Evolutionary conservation across 2,113 vertebrate genomes (phyloP).

Genomic region (Phalacrocorax brasilianus): DNA sequence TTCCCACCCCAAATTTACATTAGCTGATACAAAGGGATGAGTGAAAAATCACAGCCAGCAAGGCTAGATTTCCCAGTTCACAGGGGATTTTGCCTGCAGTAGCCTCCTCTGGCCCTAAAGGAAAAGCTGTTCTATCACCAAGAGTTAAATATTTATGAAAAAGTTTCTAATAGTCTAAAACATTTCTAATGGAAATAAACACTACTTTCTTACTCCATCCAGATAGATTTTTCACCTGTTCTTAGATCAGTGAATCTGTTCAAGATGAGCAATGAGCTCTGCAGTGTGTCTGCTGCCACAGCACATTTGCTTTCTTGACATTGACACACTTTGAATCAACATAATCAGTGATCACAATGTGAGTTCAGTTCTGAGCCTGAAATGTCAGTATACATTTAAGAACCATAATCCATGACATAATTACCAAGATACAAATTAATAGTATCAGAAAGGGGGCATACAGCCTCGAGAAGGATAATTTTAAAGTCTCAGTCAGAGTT

Average conservation of each 20-base stretch:
- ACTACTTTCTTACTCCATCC: background rate
- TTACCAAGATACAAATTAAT: background rate
- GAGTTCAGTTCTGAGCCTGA: background rate
- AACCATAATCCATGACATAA: background rate
- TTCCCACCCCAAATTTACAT: background rate
- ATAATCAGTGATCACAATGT: background rate
- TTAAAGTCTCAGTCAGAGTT: background rate
- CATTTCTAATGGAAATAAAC: background rate
- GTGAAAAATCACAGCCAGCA: background rate
- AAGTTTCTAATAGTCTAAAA: background rate
- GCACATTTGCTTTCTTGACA: background rate
- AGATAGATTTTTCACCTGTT: background rate
- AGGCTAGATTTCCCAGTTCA: background rate
- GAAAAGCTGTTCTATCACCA: background rate
- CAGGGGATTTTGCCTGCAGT: background rate
- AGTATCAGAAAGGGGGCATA: background rate
- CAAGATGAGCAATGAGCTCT: rapidly evolving
- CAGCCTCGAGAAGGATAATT: background rate
- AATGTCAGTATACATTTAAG: background rate
- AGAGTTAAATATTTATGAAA: background rate
- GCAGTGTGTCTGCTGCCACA: background rate
- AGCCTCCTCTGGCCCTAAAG: background rate
- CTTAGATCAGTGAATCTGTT: background rate
- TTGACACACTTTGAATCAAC: background rate
- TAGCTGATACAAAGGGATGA: background rate